phyloP scores from a whole-genome alignment of 2,113 vertebrate genomes.

The Falcunculus frontatus region DNA sequence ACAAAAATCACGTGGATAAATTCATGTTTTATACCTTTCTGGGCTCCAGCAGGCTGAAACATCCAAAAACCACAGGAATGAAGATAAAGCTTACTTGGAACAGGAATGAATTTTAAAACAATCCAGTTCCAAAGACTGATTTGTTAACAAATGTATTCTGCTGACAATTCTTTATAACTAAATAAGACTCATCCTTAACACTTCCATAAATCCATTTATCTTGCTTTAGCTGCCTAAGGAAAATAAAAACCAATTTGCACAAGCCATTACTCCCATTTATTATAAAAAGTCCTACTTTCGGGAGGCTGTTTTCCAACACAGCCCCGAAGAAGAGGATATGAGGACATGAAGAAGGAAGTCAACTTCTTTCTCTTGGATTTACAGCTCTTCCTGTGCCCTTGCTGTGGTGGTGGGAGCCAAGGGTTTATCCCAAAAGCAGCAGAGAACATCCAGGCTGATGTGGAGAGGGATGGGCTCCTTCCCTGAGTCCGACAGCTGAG shows the following conservation, averaged over 20 bases:
- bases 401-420: fast-evolving
- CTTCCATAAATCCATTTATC: no score
- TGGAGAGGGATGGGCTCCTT: background rate
- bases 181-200: background rate
- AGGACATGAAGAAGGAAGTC: background rate
- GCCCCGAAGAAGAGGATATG: background rate
- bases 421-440: background rate
- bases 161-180: background rate
- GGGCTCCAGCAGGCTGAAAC: background rate
- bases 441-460: background rate
- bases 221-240: background rate
- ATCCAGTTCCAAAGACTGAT: background rate
- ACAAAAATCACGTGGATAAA: background rate
- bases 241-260: background rate
- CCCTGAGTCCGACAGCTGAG: background rate
- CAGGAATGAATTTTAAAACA: background rate
- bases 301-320: background rate
- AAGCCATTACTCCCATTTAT: background rate
- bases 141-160: background rate
- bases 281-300: background rate
- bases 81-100: background rate
- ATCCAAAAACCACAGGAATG: background rate
- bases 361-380: background rate
- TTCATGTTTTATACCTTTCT: background rate
- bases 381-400: background rate